These are phyloP conservation scores for Gryllus bimaculatus DNA, from an alignment of 1,140 invertebrate genomes.

Conservation along the genomic window DNA sequence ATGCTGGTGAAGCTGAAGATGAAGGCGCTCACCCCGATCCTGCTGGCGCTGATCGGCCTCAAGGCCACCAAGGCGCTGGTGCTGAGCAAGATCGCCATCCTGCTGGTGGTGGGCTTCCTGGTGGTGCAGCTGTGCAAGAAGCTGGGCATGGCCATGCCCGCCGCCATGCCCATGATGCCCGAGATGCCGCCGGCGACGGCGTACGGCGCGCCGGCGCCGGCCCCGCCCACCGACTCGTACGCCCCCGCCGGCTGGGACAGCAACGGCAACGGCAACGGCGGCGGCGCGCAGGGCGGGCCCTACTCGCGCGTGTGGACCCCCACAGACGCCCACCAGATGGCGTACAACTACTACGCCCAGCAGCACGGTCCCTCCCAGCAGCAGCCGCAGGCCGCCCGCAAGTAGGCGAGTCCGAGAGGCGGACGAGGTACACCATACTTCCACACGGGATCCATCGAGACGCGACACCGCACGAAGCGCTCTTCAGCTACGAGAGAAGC, in stretches of 20 bases:
- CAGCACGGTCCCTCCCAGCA: slow-evolving; percentile 4
- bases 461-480: too few species aligned
- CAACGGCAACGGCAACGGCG: slow-evolving; percentile 41
- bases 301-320: slow-evolving; percentile 32
- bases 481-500: too few species aligned
- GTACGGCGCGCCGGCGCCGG: slow-evolving; percentile 48
- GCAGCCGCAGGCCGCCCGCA: not conserved
- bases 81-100: slow-evolving; percentile 68
- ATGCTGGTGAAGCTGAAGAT: slow-evolving; percentile 71
- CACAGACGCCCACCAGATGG: slow-evolving; percentile 48
- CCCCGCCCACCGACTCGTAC: slow-evolving; percentile 22
- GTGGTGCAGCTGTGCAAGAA: slow-evolving; percentile 63
- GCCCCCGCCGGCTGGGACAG: slow-evolving; percentile 35
- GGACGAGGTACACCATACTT: too few species aligned
- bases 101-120: slow-evolving; percentile 68
- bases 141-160: slow-evolving; percentile 61
- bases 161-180: slow-evolving; percentile 35
- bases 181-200: slow-evolving; percentile 36
- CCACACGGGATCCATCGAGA: too few species aligned
- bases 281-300: slow-evolving; percentile 65
- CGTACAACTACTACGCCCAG: slow-evolving; percentile 68
- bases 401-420: not conserved
- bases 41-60: slow-evolving; percentile 62
- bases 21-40: slow-evolving; percentile 72
- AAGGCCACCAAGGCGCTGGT: slow-evolving; percentile 75